phyloP scores from a whole-genome alignment of 2,113 vertebrate genomes.

The Catagonus wagneri region DNA sequence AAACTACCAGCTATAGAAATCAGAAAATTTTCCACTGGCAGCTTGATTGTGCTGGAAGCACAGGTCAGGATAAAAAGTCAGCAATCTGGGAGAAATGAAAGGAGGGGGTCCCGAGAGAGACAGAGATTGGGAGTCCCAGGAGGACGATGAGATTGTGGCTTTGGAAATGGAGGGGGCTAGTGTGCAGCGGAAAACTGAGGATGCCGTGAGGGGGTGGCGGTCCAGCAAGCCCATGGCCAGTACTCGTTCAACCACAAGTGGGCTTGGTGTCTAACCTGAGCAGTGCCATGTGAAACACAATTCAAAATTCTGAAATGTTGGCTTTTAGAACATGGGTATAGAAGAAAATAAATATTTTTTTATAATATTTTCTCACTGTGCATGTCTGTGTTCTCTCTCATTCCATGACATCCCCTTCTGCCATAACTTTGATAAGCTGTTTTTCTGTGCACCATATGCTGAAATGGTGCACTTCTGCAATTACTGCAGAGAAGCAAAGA shows the following conservation, averaged over 20 bases:
- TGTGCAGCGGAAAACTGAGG: not conserved
- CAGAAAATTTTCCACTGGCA: not conserved
- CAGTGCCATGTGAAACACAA: not conserved
- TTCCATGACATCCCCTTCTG: not conserved
- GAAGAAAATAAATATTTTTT: not conserved
- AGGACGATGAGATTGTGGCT: not conserved
- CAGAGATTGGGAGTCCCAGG: not conserved
- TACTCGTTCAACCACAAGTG: not conserved
- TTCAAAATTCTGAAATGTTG: not conserved
- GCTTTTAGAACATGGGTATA: not conserved
- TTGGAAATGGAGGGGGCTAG: not conserved
- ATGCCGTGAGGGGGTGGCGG: fast-evolving
- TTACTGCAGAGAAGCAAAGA: not conserved
- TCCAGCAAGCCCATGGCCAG: fast-evolving
- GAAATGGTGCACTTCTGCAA: not conserved
- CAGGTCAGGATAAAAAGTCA: not conserved
- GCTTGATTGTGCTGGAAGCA: conserved; percentile 9
- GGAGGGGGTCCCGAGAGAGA: not conserved
- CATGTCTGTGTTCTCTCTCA: not conserved
- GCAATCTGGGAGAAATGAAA: conserved; percentile 3
- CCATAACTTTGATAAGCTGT: not conserved
- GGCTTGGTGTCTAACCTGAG: not conserved
- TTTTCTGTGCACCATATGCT: not conserved
- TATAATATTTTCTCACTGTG: not conserved
- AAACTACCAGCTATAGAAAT: conserved; percentile 47